Conservation (phyloP, 2,113 vertebrate species). For the Uria lomvia region DNA sequence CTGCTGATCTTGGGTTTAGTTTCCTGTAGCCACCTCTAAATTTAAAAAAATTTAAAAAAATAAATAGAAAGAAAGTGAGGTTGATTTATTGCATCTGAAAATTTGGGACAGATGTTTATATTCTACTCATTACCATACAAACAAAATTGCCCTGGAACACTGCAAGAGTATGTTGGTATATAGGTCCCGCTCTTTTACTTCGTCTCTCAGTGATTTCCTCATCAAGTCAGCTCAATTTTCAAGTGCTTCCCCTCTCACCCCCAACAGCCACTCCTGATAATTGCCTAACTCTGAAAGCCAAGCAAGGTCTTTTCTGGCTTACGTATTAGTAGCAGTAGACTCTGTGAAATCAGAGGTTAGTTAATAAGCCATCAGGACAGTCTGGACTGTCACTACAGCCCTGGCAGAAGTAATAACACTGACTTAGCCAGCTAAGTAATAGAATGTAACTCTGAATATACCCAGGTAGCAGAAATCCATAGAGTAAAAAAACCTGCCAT, state of each 20-base stretch:
- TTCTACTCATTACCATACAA: background rate
- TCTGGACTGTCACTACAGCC: background rate
- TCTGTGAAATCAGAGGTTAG: constrained; percentile 15
- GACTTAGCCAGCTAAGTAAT: background rate
- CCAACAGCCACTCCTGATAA: background rate
- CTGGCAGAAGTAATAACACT: background rate
- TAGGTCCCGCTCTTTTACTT: background rate
- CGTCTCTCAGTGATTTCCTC: background rate
- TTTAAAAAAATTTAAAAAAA: background rate
- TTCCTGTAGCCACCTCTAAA: background rate
- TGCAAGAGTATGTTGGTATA: rapidly evolving
- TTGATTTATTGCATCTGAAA: background rate
- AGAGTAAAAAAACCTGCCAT: background rate
- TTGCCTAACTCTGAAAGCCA: background rate
- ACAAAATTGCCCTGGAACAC: background rate
- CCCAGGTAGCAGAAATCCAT: background rate
- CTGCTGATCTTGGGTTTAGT: background rate
- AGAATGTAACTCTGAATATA: background rate
- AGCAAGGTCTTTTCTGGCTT: background rate
- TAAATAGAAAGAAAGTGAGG: background rate
- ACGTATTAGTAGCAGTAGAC: background rate
- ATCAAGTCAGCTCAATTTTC: background rate
- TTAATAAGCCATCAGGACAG: constrained; percentile 21
- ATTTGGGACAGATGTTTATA: background rate
- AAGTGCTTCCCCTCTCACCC: background rate